These are phyloP conservation scores for Microcebus murinus DNA, from an alignment of 2,113 vertebrate species.

Conservation along the genomic window DNA sequence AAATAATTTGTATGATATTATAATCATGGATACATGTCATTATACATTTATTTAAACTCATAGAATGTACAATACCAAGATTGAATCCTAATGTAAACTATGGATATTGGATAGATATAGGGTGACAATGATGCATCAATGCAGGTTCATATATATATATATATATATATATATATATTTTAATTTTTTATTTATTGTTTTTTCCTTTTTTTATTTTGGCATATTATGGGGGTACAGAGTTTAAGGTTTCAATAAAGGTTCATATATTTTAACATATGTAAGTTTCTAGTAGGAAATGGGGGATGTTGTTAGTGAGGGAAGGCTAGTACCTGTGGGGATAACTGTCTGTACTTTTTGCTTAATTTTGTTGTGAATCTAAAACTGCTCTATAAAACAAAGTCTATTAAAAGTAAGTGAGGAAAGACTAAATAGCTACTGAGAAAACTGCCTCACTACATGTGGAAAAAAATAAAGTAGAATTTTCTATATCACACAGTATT, in stretches of 20 bases:
- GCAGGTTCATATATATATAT: not conserved
- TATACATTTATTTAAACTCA: not conserved
- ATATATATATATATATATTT: not conserved
- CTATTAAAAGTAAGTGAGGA: not conserved
- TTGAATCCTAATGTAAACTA: not conserved
- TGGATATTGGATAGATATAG: not conserved
- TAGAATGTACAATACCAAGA: not conserved
- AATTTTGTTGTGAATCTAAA: not conserved
- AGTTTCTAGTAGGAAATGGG: not conserved
- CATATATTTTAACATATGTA: not conserved
- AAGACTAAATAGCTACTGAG: not conserved
- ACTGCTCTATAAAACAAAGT: not conserved
- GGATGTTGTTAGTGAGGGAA: not conserved
- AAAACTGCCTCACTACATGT: not conserved
- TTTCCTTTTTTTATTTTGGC: too few species aligned
- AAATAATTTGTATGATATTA: not conserved
- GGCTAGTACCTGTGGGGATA: not conserved
- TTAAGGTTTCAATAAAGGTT: not conserved
- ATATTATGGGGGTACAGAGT: too few species aligned
- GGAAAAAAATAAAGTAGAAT: not conserved
- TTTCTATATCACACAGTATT: not conserved
- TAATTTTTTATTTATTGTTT: too few species aligned
- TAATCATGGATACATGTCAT: not conserved
- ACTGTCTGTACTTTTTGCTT: not conserved
- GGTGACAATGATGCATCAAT: not conserved